phyloP scores from a whole-genome alignment of 2,797 vertebrate genomes.

The Darevskia mixta region DNA sequence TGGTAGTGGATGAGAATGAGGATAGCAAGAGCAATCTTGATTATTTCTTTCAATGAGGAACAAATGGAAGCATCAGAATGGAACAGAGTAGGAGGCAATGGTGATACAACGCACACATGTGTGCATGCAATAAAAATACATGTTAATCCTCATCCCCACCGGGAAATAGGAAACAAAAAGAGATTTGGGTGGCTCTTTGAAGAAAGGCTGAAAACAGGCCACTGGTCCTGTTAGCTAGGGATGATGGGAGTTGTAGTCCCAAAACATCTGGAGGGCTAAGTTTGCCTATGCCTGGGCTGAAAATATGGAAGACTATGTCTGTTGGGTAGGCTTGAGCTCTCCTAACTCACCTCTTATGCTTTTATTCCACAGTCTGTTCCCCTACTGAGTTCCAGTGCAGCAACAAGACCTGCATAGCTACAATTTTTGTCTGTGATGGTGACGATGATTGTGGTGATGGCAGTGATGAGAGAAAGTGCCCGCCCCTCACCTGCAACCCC shows the following conservation, averaged over 20 bases:
- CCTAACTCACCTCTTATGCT: conserved; percentile 53
- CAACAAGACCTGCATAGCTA: conserved; percentile 91
- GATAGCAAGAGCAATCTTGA: neutral
- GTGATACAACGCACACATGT: neutral
- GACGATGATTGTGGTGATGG: conserved; percentile 92
- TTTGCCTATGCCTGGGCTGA: too few species aligned
- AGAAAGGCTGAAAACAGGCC: neutral
- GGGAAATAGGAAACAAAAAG: neutral
- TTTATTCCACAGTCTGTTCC: conserved; percentile 84
- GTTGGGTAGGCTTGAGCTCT: conserved; percentile 10
- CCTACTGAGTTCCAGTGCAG: conserved; percentile 89
- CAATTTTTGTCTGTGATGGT: conserved; percentile 90
- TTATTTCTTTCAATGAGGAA: neutral
- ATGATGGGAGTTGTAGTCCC: too few species aligned
- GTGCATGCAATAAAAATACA: neutral
- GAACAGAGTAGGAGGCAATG: neutral
- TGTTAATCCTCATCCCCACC: neutral
- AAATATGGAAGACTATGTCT: conserved; percentile 16
- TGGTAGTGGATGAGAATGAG: neutral
- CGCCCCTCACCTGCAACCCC: conserved; percentile 88
- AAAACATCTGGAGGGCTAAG: too few species aligned
- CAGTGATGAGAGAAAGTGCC: conserved; percentile 92
- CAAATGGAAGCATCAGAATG: neutral
- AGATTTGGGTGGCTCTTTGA: neutral
- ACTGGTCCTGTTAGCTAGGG: too few species aligned